phyloP scores from a whole-genome alignment of 2,797 vertebrate species.

The Lithobates sylvaticus region DNA sequence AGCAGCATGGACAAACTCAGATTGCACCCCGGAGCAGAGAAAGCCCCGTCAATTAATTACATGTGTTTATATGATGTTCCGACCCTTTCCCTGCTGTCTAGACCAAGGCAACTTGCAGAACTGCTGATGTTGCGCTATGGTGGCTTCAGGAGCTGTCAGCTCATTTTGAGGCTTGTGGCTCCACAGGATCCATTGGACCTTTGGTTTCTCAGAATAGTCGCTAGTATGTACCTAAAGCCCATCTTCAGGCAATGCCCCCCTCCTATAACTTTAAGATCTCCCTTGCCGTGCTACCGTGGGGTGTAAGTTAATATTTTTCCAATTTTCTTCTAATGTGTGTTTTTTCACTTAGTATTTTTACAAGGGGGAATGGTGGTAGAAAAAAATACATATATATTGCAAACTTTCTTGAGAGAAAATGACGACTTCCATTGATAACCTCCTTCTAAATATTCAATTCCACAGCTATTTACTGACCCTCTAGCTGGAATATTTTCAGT shows the following conservation, averaged over 20 bases:
- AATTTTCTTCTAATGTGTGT: too few species aligned
- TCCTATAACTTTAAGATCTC: too few species aligned
- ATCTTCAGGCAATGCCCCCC: background rate
- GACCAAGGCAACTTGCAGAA: background rate
- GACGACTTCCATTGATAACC: background rate
- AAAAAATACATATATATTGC: too few species aligned
- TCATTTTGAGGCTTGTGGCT: too few species aligned
- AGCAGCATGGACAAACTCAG: constrained; percentile 82
- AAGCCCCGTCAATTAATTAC: constrained; percentile 84
- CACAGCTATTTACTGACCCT: too few species aligned
- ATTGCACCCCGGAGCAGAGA: constrained; percentile 77
- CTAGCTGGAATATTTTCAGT: too few species aligned
- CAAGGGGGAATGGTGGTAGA: too few species aligned
- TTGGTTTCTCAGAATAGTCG: background rate
- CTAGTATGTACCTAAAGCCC: background rate
- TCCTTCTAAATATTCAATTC: background rate
- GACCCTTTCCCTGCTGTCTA: constrained; percentile 64
- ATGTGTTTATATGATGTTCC: constrained; percentile 75
- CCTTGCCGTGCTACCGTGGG: too few species aligned
- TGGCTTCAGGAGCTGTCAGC: too few species aligned
- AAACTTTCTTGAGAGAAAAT: background rate
- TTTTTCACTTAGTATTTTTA: too few species aligned
- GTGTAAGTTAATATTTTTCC: too few species aligned
- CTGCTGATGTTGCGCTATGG: background rate
- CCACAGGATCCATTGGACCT: background rate